A percentile compares a stretch with the other conserved stretches of the same genome.
Evolutionary conservation across 1,140 invertebrate species (phyloP).

Genomic region (Lepidurus apus): DNA sequence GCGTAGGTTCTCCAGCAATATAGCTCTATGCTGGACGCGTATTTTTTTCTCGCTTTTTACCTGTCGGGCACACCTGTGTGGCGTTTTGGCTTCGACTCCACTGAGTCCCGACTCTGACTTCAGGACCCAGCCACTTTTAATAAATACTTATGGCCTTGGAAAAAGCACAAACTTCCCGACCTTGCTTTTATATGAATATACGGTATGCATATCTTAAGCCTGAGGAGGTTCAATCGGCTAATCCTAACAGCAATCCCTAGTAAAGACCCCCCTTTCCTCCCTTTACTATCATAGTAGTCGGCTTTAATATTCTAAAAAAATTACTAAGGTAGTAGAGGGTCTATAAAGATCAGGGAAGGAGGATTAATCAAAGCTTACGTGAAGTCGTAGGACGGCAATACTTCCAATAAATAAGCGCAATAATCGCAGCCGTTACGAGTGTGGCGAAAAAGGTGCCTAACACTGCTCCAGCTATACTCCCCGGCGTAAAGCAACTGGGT

Average conservation of each 20-base stretch:
- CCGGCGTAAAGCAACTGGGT: conserved; percentile 45
- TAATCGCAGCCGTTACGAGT: conserved; percentile 45
- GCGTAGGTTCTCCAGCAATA: neutral
- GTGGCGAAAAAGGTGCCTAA: conserved; percentile 53
- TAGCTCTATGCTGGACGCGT: neutral
- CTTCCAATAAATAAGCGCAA: conserved; percentile 37
- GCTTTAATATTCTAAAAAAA: too few relatives aligned
- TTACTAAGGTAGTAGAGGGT: too few relatives aligned
- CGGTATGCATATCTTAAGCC: neutral
- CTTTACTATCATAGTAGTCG: too few relatives aligned
- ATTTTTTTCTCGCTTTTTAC: neutral
- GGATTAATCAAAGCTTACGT: neutral
- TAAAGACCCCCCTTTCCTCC: neutral
- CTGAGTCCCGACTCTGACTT: neutral
- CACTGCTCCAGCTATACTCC: conserved; percentile 52
- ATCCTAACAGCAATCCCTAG: neutral
- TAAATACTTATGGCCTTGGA: neutral
- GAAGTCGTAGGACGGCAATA: conserved; percentile 28
- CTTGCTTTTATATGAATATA: neutral
- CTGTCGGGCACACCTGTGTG: conserved; percentile 17
- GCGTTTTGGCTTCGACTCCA: neutral
- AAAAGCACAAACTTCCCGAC: neutral
- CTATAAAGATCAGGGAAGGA: too few relatives aligned
- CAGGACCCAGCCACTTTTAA: neutral
- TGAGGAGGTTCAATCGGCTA: neutral